Percentiles rank a stretch among this genome's conserved stretches.
These are phyloP conservation scores for Apotomis turbidana DNA, from an alignment of 2,888 invertebrate species.

Conservation along the genomic window DNA sequence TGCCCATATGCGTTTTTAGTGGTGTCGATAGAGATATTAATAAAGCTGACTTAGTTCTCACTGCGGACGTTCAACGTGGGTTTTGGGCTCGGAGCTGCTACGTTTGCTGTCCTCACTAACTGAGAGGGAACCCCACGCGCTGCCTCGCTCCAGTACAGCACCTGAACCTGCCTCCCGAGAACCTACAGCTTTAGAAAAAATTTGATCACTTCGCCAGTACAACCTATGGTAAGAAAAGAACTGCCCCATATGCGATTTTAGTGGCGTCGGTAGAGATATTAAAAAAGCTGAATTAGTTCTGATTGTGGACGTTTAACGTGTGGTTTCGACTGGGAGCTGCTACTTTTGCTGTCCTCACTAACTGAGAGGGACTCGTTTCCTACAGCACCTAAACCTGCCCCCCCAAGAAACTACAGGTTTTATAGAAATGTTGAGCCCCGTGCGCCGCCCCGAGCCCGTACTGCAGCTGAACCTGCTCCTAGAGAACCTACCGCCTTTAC, in stretches of 20 bases:
- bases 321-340: constrained; percentile 65
- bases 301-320: no score
- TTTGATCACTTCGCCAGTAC: constrained; percentile 63
- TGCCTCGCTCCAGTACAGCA: constrained; percentile 50
- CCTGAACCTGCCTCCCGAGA: constrained; percentile 47
- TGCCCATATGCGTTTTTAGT: no score
- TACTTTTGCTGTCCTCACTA: constrained; percentile 85
- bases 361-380: constrained; percentile 62
- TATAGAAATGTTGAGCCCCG: constrained; percentile 66
- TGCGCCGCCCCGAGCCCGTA: constrained; percentile 46
- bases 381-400: constrained; percentile 53
- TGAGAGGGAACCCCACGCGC: constrained; percentile 57
- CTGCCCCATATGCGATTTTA: neutral
- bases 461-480: constrained; percentile 53
- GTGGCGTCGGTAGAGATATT: neutral
- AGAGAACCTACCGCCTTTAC: constrained; percentile 58
- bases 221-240: constrained; percentile 54
- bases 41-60: no score
- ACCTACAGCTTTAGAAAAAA: constrained; percentile 54
- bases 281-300: no score
- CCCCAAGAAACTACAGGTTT: constrained; percentile 55
- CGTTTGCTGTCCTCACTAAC: constrained; percentile 85
- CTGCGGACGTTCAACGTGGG: no score
- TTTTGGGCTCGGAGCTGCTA: constrained; percentile 58
- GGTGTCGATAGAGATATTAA: neutral